Percentiles rank a stretch among this genome's conserved stretches.
These are phyloP conservation scores for Pristionchus mayeri DNA, from an alignment of 2,888 invertebrate species.

Conservation along the genomic window DNA sequence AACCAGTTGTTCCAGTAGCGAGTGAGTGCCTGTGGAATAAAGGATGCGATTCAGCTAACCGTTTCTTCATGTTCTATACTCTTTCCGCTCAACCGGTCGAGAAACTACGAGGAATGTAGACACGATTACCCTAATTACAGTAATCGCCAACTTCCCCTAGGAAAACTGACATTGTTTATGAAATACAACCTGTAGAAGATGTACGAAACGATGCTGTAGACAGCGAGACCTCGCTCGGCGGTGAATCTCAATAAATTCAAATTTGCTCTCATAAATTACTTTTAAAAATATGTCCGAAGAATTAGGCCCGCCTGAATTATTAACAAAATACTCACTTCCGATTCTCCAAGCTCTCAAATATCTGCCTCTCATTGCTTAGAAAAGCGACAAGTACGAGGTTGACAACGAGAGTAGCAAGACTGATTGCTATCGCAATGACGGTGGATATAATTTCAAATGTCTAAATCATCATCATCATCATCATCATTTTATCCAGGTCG, in stretches of 20 bases:
- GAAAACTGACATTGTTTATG: neutral
- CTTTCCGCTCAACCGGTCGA: too few species aligned
- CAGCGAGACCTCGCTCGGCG: neutral
- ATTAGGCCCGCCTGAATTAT: too few species aligned
- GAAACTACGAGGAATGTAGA: too few species aligned
- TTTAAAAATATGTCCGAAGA: neutral
- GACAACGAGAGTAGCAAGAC: neutral
- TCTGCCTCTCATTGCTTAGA: neutral
- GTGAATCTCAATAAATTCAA: neutral
- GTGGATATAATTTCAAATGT: neutral
- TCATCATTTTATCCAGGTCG: too few species aligned
- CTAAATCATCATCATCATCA: too few species aligned
- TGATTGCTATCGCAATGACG: neutral
- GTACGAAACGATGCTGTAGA: neutral
- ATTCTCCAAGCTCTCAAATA: neutral
- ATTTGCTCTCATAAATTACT: neutral
- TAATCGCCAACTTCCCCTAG: too few species aligned
- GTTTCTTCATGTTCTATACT: too few species aligned
- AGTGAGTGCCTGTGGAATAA: neutral
- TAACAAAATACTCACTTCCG: too few species aligned
- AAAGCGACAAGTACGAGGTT: neutral
- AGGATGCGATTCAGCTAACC: too few species aligned
- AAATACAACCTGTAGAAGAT: neutral
- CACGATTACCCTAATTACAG: too few species aligned
- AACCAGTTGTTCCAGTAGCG: neutral